Conservation (phyloP, 2,888 invertebrate species). For the Sesia bembeciformis region DNA sequence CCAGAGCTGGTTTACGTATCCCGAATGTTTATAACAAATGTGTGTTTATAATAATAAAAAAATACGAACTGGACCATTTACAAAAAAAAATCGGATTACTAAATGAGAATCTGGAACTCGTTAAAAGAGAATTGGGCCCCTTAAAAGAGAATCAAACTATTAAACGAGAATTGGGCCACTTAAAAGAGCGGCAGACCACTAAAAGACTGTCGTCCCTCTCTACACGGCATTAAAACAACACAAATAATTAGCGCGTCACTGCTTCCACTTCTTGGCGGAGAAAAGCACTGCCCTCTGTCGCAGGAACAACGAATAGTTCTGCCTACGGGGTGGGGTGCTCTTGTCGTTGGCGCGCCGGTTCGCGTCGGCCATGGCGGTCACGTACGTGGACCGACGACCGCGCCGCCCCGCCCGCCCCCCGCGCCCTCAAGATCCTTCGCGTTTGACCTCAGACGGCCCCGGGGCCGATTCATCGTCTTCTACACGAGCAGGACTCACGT, state of each 20-base stretch:
- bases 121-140: no score
- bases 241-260: slow-evolving; percentile 20
- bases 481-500: slow-evolving; percentile 47
- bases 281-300: slow-evolving; percentile 67
- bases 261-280: slow-evolving; percentile 72
- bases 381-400: slow-evolving; percentile 13
- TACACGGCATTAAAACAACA: no score
- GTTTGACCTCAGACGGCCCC: slow-evolving; percentile 32
- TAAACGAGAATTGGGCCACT: no score
- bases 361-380: slow-evolving; percentile 16
- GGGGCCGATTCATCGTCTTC: slow-evolving; percentile 16
- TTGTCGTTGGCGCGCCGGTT: slow-evolving; percentile 5
- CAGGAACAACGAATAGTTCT: slow-evolving; percentile 68
- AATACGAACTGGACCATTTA: no score
- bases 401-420: slow-evolving; percentile 63
- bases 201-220: no score
- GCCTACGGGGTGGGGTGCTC: slow-evolving; percentile 23
- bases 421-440: slow-evolving; percentile 53
- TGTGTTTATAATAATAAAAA: no score
- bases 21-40: no score
- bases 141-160: no score
- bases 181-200: no score
- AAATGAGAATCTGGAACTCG: no score
- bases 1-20: no score
- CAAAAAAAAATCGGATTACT: no score